Evolutionary conservation across 2,888 invertebrate species (phyloP).

Genomic region (Holacanthella duospinosa): DNA sequence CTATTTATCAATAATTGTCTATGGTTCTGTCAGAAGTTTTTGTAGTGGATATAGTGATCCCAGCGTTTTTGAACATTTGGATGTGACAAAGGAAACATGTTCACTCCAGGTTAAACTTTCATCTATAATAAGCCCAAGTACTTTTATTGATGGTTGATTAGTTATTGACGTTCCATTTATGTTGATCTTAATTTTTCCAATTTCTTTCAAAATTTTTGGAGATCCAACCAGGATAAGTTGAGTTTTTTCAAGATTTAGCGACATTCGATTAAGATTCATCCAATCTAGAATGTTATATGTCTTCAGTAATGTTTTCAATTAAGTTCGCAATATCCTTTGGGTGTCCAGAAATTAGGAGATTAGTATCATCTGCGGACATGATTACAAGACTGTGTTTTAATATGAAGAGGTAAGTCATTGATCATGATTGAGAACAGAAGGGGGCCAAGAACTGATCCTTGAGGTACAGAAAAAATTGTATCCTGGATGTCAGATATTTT

Average conservation of each 20-base stretch:
- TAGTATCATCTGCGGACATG: slow-evolving; percentile 5
- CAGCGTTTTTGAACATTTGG: not conserved
- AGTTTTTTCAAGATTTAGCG: not conserved
- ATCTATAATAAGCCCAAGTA: not conserved
- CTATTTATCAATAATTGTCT: not conserved
- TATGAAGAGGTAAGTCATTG: not conserved
- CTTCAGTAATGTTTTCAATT: not conserved
- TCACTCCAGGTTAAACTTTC: not conserved
- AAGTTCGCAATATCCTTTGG: not conserved
- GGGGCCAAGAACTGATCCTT: not conserved
- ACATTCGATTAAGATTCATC: not conserved
- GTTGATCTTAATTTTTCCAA: not conserved
- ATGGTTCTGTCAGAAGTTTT: not conserved
- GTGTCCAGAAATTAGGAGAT: not conserved
- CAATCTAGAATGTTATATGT: no score
- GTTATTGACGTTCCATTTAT: not conserved
- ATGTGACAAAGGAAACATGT: not conserved
- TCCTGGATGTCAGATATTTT: not conserved
- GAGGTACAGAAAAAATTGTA: not conserved
- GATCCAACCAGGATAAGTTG: not conserved
- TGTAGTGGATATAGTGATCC: not conserved
- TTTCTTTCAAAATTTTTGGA: not conserved
- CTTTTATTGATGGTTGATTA: not conserved
- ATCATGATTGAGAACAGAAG: not conserved
- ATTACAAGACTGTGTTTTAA: not conserved